A percentile compares a stretch with the other conserved stretches of the same genome.
These are phyloP conservation scores for Prionace glauca DNA, from an alignment of 2,797 vertebrate genomes.

Conservation along the genomic window DNA sequence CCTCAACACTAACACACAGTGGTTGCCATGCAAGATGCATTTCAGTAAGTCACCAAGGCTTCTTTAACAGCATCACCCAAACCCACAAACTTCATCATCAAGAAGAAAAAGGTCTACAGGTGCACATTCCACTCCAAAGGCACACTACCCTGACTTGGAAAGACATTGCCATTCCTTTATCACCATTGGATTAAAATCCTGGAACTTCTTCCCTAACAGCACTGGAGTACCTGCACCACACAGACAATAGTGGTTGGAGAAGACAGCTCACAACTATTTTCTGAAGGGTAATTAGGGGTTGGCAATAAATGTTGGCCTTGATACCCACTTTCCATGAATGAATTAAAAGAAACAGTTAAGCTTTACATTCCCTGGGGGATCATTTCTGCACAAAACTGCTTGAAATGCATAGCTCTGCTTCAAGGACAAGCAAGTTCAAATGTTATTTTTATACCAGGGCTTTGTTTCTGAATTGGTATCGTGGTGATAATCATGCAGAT, in stretches of 20 bases:
- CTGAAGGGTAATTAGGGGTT: background rate
- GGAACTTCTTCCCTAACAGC: background rate
- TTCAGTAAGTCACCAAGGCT: background rate
- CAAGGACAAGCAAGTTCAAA: slow-evolving; percentile 16
- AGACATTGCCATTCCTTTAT: background rate
- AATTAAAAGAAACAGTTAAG: background rate
- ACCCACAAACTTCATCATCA: background rate
- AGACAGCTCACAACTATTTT: background rate
- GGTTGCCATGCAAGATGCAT: background rate
- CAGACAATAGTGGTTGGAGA: background rate
- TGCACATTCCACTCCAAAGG: background rate
- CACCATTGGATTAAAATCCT: background rate
- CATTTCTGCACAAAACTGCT: background rate
- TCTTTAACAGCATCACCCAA: background rate
- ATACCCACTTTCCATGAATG: background rate
- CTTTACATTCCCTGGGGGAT: background rate
- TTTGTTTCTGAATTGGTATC: background rate
- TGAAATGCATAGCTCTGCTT: slow-evolving; percentile 15
- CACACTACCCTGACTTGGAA: background rate
- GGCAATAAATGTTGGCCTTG: background rate
- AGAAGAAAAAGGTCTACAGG: background rate
- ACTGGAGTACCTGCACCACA: background rate
- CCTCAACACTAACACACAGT: background rate
- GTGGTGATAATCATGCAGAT: background rate
- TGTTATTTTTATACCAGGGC: background rate